Evolutionary conservation across 2,888 invertebrate genomes (phyloP).

Genomic region (Pristionchus exspectatus): DNA sequence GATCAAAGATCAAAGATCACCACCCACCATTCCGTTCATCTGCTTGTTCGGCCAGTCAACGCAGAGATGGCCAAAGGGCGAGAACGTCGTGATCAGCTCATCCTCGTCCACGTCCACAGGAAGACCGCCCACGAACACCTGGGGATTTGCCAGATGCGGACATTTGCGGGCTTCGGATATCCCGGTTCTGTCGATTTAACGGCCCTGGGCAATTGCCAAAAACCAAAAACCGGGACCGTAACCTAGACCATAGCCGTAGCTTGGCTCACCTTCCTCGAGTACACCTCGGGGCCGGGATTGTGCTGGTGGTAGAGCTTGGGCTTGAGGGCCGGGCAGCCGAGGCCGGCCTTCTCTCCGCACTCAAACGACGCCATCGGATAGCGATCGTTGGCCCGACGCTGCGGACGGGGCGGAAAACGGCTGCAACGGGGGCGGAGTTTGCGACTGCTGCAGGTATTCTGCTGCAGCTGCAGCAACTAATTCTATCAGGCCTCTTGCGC

Average conservation of each 20-base stretch:
- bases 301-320: conserved; percentile 63
- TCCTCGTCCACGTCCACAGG: conserved; percentile 99
- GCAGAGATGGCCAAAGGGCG: conserved; percentile 95
- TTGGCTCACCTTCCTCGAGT: conserved; percentile 87
- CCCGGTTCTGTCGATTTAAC: neutral
- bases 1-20: neutral
- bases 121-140: conserved; percentile 91
- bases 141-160: neutral
- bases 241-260: too few relatives aligned
- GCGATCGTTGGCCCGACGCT: neutral
- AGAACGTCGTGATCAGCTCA: conserved; percentile 97
- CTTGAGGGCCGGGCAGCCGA: conserved; percentile 25
- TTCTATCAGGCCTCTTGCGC: too few relatives aligned
- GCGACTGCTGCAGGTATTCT: neutral
- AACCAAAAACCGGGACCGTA: too few relatives aligned
- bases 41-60: conserved; percentile 98
- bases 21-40: neutral
- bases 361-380: conserved; percentile 12
- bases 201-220: neutral
- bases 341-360: conserved; percentile 28
- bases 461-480: neutral
- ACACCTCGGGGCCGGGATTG: conserved; percentile 78
- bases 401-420: neutral
- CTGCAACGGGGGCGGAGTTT: neutral
- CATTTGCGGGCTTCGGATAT: neutral